Conservation (phyloP, 2,888 invertebrate genomes). For the Allolobophora icterica region DNA sequence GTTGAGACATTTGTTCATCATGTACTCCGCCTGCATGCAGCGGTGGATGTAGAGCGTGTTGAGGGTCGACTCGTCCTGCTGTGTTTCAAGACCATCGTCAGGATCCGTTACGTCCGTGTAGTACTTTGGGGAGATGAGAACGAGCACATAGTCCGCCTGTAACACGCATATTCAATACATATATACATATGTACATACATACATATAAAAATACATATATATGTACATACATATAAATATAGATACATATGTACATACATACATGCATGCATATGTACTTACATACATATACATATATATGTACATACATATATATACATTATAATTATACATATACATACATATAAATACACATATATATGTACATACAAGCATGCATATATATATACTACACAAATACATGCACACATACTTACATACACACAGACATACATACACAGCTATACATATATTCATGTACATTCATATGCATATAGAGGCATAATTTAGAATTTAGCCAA, state of each 20-base stretch:
- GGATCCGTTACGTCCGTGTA: conserved; percentile 47
- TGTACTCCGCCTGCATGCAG: conserved; percentile 52
- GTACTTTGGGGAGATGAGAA: conserved; percentile 55
- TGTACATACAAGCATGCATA: no score
- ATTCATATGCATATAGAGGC: no score
- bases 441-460: no score
- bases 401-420: neutral
- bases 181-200: neutral
- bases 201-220: no score
- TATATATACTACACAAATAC: neutral
- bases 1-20: conserved; percentile 41
- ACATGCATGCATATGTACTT: neutral
- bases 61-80: conserved; percentile 44
- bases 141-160: conserved; percentile 58
- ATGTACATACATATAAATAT: no score
- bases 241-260: no score
- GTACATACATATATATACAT: no score
- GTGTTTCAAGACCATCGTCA: neutral
- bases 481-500: no score
- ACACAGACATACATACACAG: no score
- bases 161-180: conserved; percentile 24
- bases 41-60: conserved; percentile 56
- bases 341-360: no score
- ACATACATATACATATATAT: no score
- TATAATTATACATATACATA: no score